These are phyloP conservation scores for Mionectes macconnelli DNA, from an alignment of 2,113 vertebrate species.

Conservation along the genomic window DNA sequence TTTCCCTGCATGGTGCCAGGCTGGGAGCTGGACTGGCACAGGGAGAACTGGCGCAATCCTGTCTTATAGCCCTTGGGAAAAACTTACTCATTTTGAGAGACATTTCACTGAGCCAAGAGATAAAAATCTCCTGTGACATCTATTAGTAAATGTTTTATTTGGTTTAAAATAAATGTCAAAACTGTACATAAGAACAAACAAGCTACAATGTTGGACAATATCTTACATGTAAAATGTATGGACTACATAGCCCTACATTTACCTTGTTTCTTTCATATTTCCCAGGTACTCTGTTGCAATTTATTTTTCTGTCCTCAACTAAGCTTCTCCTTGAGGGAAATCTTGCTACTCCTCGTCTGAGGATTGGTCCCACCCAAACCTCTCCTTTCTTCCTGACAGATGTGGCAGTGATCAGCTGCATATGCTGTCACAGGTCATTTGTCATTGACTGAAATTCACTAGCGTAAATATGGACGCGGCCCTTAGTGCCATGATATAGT, in stretches of 20 bases:
- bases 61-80: background rate
- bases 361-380: background rate
- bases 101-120: background rate
- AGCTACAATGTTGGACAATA: background rate
- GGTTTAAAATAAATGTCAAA: conserved; percentile 3
- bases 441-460: background rate
- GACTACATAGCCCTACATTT: background rate
- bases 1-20: background rate
- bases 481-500: too few species aligned
- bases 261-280: background rate
- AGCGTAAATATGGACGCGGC: background rate
- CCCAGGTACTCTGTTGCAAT: background rate
- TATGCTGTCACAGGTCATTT: background rate
- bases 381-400: background rate
- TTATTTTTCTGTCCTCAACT: background rate
- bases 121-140: background rate
- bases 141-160: background rate
- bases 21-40: background rate
- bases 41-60: rapidly evolving
- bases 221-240: background rate
- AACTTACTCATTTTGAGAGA: background rate
- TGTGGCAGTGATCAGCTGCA: rapidly evolving
- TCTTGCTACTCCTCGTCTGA: background rate
- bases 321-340: background rate
- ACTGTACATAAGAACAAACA: background rate